Percentiles rank a stretch among this genome's conserved stretches.
phyloP scores from a whole-genome alignment of 2,797 vertebrate species.

The Pseudopleuronectes americanus region DNA sequence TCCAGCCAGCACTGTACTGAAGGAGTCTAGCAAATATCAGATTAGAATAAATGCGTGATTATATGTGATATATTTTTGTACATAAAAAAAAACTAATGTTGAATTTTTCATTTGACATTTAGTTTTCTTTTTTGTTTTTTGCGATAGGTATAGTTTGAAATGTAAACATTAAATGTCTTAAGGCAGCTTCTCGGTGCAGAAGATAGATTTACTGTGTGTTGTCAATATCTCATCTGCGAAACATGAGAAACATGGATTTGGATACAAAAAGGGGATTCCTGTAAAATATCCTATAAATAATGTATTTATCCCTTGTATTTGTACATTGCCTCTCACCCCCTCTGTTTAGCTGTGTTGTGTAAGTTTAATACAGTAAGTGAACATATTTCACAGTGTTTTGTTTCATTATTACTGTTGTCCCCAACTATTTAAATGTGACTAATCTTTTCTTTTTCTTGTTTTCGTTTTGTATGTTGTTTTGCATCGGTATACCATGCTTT shows the following conservation, averaged over 20 bases:
- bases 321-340: slow-evolving; percentile 90
- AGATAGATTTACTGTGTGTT: slow-evolving; percentile 85
- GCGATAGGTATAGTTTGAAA: slow-evolving; percentile 86
- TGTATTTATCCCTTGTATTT: slow-evolving; percentile 98
- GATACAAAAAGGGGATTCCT: slow-evolving; percentile 87
- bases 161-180: slow-evolving; percentile 97
- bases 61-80: slow-evolving; percentile 95
- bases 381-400: slow-evolving; percentile 89
- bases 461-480: slow-evolving; percentile 75
- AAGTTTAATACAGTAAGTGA: slow-evolving; percentile 90
- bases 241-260: slow-evolving; percentile 90
- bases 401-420: slow-evolving; percentile 89
- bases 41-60: slow-evolving; percentile 87
- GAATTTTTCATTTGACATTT: slow-evolving; percentile 83
- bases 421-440: slow-evolving; percentile 93
- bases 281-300: slow-evolving; percentile 99
- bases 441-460: slow-evolving; percentile 77
- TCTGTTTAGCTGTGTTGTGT: slow-evolving; percentile 93
- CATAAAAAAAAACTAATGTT: slow-evolving; percentile 88
- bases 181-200: slow-evolving; percentile 90
- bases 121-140: slow-evolving; percentile 71
- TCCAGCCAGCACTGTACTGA: slow-evolving; percentile 89
- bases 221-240: slow-evolving; percentile 91
- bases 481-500: slow-evolving; percentile 90
- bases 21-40: slow-evolving; percentile 87